Evolutionary conservation across 2,888 invertebrate genomes (phyloP).

Genomic region (Zaprionus lineosus): DNA sequence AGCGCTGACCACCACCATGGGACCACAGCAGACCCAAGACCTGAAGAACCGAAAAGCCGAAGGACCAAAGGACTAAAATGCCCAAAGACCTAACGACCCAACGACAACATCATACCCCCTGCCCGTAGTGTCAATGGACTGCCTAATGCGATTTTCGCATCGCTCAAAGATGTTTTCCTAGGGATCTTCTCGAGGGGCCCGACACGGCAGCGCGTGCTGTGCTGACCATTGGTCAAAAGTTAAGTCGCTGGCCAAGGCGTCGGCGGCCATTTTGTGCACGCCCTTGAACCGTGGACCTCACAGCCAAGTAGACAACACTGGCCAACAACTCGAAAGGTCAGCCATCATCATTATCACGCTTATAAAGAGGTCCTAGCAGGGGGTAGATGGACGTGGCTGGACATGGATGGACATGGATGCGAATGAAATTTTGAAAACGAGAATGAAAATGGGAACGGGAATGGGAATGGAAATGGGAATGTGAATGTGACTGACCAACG

Average conservation of each 20-base stretch:
- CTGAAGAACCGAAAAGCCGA: neutral
- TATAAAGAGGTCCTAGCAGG: conserved; percentile 54
- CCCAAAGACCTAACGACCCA: conserved; percentile 13
- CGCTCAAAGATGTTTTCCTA: conserved; percentile 28
- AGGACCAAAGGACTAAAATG: neutral
- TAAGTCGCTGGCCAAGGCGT: conserved; percentile 51
- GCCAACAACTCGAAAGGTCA: conserved; percentile 69
- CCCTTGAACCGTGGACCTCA: neutral
- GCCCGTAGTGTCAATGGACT: conserved; percentile 71
- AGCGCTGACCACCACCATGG: conserved; percentile 73
- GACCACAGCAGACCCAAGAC: conserved; percentile 2
- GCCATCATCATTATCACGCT: conserved; percentile 81
- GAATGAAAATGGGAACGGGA: neutral
- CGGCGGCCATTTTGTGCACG: conserved; percentile 73
- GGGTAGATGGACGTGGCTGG: too few species aligned
- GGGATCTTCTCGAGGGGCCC: conserved; percentile 40
- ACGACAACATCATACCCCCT: conserved; percentile 51
- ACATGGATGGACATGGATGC: too few species aligned
- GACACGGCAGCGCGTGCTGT: conserved; percentile 59
- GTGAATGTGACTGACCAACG: conserved; percentile 35
- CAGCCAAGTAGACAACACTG: conserved; percentile 15
- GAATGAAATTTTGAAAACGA: neutral
- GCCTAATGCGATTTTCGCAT: conserved; percentile 61
- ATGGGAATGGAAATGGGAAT: neutral
- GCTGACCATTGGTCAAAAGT: conserved; percentile 82